These are phyloP conservation scores for Drosophila nigrodunni DNA, from an alignment of 1,140 invertebrate species.

Conservation along the genomic window DNA sequence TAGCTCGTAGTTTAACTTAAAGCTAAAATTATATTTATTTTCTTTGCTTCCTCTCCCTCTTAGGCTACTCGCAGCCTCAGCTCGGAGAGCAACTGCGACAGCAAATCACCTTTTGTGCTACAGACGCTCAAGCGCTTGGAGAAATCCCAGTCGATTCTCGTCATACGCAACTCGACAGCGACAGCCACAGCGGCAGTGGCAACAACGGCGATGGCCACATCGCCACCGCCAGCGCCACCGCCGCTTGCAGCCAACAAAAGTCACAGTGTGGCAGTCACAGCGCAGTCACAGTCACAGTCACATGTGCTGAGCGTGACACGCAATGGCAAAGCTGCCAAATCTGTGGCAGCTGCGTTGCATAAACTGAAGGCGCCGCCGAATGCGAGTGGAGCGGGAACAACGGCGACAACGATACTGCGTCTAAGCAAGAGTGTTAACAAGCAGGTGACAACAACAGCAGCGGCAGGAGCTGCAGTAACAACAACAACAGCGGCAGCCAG, in stretches of 20 bases:
- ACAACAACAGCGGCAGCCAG: slow-evolving; percentile 34
- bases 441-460: slow-evolving; percentile 53
- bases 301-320: slow-evolving; percentile 71
- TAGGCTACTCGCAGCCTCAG: slow-evolving; percentile 76
- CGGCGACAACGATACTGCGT: slow-evolving; percentile 59
- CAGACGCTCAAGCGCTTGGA: slow-evolving; percentile 83
- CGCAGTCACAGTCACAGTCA: slow-evolving; percentile 37
- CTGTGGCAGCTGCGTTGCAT: slow-evolving; percentile 61
- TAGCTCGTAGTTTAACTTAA: too few species aligned
- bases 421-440: slow-evolving; percentile 69
- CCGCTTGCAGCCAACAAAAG: slow-evolving; percentile 4
- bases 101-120: slow-evolving; percentile 81
- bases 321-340: slow-evolving; percentile 58
- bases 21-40: neutral
- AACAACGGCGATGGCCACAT: slow-evolving; percentile 34
- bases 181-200: slow-evolving; percentile 26
- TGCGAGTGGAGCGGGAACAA: slow-evolving; percentile 27
- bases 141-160: slow-evolving; percentile 83
- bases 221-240: slow-evolving; percentile 8
- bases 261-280: slow-evolving; percentile 4
- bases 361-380: slow-evolving; percentile 59
- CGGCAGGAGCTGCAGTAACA: slow-evolving; percentile 30
- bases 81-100: slow-evolving; percentile 67
- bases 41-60: neutral
- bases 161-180: slow-evolving; percentile 78